A percentile compares a stretch with the other conserved stretches of the same genome.
Evolutionary conservation across 2,888 invertebrate species (phyloP).

Genomic region (Thera britannica): DNA sequence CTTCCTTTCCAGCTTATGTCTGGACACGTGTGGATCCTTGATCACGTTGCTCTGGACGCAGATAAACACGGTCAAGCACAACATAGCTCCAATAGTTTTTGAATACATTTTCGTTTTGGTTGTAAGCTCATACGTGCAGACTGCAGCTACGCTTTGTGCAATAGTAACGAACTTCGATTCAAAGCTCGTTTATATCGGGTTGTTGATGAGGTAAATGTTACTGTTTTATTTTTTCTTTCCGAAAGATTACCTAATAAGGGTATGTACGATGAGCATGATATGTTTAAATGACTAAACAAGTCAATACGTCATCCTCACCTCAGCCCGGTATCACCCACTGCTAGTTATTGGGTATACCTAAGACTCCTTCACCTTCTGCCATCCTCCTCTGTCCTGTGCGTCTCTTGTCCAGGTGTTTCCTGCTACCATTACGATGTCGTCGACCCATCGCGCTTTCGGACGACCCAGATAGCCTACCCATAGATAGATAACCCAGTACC

Average conservation of each 20-base stretch:
- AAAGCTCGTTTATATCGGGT: not conserved
- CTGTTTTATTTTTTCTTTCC: not conserved
- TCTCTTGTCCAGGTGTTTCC: too few species aligned
- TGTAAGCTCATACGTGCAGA: not conserved
- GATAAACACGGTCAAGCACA: constrained; percentile 25
- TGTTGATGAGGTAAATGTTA: constrained; percentile 4
- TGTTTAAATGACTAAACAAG: too few species aligned
- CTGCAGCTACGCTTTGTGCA: not conserved
- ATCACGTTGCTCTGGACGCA: constrained; percentile 23
- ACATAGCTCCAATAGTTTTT: constrained; percentile 4
- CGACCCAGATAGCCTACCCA: too few species aligned
- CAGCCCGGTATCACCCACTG: too few species aligned
- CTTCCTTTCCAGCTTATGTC: not conserved
- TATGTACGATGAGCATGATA: too few species aligned
- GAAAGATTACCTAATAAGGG: not conserved
- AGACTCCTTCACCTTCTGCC: too few species aligned
- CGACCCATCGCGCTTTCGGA: too few species aligned
- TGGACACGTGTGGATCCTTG: constrained; percentile 7
- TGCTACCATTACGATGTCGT: too few species aligned
- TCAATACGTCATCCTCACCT: too few species aligned
- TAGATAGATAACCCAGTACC: too few species aligned
- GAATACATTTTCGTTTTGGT: constrained; percentile 12
- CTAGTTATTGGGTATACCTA: too few species aligned
- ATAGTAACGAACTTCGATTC: not conserved
- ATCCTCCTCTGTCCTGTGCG: too few species aligned